A percentile compares a stretch with the other conserved stretches of the same genome.
phyloP scores from a whole-genome alignment of 2,797 vertebrate genomes.

The Scleropages formosus region DNA sequence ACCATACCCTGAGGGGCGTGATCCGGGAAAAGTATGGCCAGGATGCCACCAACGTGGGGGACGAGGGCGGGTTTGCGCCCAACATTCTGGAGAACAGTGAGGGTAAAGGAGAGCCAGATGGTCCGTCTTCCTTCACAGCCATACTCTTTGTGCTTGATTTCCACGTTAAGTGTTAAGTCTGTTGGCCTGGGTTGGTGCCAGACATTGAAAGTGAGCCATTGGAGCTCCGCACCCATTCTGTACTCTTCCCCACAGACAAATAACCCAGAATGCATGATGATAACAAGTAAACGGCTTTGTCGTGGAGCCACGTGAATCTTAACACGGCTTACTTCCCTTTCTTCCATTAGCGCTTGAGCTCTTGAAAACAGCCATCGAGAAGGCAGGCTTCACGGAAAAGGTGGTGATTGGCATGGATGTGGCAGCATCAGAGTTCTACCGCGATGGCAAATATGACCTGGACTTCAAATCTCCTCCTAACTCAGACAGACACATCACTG shows the following conservation, averaged over 20 bases:
- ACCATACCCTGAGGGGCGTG: constrained; percentile 85
- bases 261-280: background rate
- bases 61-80: constrained; percentile 90
- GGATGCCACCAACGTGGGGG: constrained; percentile 88
- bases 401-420: constrained; percentile 93
- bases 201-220: background rate
- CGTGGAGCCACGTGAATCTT: too few species aligned
- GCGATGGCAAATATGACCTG: constrained; percentile 85
- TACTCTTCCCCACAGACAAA: background rate
- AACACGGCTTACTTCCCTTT: background rate
- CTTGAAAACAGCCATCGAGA: constrained; percentile 87
- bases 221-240: background rate
- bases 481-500: constrained; percentile 82
- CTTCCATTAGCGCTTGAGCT: constrained; percentile 78
- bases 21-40: constrained; percentile 92
- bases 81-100: constrained; percentile 91
- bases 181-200: background rate
- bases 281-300: background rate
- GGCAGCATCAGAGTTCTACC: constrained; percentile 87
- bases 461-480: constrained; percentile 89
- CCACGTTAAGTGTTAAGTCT: background rate
- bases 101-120: constrained; percentile 73
- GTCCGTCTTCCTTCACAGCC: constrained; percentile 21
- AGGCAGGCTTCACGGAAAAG: constrained; percentile 87
- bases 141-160: background rate